Percentiles rank a stretch among this genome's conserved stretches.
phyloP scores from a whole-genome alignment of 2,888 invertebrate species.

The Myopa tessellatipennis region DNA sequence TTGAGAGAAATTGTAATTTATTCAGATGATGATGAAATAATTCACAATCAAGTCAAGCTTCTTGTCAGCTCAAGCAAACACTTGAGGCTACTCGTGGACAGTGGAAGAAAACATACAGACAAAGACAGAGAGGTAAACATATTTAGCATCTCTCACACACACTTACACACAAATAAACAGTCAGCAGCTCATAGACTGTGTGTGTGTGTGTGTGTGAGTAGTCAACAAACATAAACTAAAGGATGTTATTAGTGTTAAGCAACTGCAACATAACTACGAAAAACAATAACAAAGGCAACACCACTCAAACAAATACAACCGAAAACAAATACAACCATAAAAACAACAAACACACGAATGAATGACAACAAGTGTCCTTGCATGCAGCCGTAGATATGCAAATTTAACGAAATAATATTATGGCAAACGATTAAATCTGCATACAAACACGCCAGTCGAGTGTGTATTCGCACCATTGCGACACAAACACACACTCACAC shows the following conservation, averaged over 20 bases:
- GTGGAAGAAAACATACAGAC: not conserved
- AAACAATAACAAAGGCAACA: slow-evolving; percentile 5
- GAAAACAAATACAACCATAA: slow-evolving; percentile 29
- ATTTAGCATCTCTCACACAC: not conserved
- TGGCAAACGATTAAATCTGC: slow-evolving; percentile 50
- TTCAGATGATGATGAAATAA: not conserved
- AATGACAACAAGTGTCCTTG: slow-evolving; percentile 49
- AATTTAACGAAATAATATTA: slow-evolving; percentile 50
- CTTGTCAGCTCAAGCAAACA: slow-evolving; percentile 13
- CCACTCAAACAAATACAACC: slow-evolving; percentile 23
- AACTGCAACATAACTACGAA: slow-evolving; percentile 28
- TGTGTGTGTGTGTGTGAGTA: not conserved
- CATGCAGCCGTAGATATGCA: slow-evolving; percentile 48
- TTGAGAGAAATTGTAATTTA: not conserved
- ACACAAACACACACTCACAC: not conserved
- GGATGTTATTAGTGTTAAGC: slow-evolving; percentile 24
- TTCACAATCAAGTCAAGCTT: not conserved
- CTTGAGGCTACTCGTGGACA: not conserved
- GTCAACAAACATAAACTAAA: slow-evolving; percentile 23
- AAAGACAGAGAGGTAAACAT: not conserved
- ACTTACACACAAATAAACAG: not conserved
- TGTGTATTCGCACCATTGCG: slow-evolving; percentile 25
- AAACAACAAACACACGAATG: slow-evolving; percentile 30
- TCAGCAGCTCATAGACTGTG: not conserved
- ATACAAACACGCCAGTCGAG: slow-evolving; percentile 26